Percentiles rank a stretch among this genome's conserved stretches.
These are phyloP conservation scores for Coptotermes formosanus DNA, from an alignment of 1,140 invertebrate genomes.

Conservation along the genomic window DNA sequence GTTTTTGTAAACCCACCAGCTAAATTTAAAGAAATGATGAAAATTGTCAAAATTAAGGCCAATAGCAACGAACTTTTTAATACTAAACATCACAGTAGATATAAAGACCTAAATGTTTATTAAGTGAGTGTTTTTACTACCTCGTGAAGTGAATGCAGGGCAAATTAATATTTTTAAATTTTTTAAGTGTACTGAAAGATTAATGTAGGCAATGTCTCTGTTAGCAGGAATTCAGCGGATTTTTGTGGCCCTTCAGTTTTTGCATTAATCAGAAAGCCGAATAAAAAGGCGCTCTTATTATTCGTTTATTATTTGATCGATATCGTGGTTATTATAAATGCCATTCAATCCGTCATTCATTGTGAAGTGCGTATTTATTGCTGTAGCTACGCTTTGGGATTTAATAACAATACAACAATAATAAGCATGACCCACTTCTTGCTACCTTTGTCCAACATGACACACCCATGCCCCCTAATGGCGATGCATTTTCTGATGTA, in stretches of 20 bases:
- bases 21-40: too few species aligned
- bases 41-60: too few species aligned
- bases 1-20: too few species aligned
- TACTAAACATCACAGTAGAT: too few species aligned
- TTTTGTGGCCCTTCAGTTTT: background rate
- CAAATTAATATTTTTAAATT: background rate
- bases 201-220: background rate
- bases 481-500: too few species aligned
- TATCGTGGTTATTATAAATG: background rate
- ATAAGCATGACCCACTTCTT: too few species aligned
- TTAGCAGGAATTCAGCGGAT: background rate
- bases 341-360: background rate
- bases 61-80: too few species aligned
- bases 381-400: too few species aligned
- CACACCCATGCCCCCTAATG: too few species aligned
- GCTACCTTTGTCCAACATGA: too few species aligned
- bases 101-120: too few species aligned
- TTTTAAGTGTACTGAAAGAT: background rate
- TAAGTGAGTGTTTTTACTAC: background rate
- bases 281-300: background rate
- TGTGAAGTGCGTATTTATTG: background rate
- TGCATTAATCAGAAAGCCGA: background rate
- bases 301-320: background rate
- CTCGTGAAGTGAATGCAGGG: background rate
- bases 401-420: too few species aligned